These are phyloP conservation scores for Andrena haemorrhoa DNA, from an alignment of 2,888 invertebrate genomes.

Conservation along the genomic window DNA sequence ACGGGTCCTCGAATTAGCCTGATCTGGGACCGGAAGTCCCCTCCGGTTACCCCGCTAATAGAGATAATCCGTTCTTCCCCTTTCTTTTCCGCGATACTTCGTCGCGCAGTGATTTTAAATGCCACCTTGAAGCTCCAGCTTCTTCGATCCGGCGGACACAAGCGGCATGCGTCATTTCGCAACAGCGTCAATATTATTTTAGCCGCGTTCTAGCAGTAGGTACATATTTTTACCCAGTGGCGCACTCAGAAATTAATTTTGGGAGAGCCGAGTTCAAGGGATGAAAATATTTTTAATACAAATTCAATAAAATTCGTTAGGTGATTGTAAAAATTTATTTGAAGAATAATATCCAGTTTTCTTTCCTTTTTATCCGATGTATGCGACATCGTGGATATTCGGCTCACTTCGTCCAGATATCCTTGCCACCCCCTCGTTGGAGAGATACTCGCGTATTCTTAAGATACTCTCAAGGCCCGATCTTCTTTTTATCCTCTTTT, in stretches of 20 bases:
- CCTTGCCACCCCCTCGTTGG: background rate
- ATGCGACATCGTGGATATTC: background rate
- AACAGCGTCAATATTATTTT: too few relatives aligned
- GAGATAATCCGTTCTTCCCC: slow-evolving; percentile 32
- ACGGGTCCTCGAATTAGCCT: slow-evolving; percentile 47
- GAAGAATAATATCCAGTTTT: too few relatives aligned
- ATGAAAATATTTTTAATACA: too few relatives aligned
- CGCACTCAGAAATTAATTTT: too few relatives aligned
- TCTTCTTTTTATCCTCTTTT: slow-evolving; percentile 25
- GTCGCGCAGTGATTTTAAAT: background rate
- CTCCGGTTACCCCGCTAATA: slow-evolving; percentile 22
- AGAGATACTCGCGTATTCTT: background rate
- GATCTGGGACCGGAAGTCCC: slow-evolving; percentile 11
- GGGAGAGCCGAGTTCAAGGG: too few relatives aligned
- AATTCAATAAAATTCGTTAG: too few relatives aligned
- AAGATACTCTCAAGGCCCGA: slow-evolving; percentile 21
- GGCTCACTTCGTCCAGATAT: background rate
- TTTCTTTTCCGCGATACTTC: background rate
- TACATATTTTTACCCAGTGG: too few relatives aligned
- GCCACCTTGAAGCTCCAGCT: background rate
- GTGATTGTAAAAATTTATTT: too few relatives aligned
- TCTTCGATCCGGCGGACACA: background rate
- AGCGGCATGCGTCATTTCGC: too few relatives aligned
- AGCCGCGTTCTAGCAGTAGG: too few relatives aligned
- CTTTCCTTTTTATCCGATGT: too few relatives aligned